phyloP scores from a whole-genome alignment of 2,888 invertebrate species.

The Dasysyrphus tricinctus region DNA sequence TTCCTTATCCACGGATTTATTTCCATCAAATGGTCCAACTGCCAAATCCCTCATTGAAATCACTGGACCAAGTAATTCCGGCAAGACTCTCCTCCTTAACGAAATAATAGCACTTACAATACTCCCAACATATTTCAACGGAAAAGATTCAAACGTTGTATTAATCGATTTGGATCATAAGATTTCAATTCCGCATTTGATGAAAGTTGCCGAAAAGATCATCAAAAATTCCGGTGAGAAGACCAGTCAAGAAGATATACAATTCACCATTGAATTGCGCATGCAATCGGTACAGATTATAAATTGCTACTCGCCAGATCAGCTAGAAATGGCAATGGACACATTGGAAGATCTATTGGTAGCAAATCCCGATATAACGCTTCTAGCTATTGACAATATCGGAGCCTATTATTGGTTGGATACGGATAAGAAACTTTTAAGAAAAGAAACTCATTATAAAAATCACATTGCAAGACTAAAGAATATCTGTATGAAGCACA shows the following conservation, averaged over 20 bases:
- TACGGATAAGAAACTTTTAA: slow-evolving; percentile 70
- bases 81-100: slow-evolving; percentile 84
- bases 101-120: slow-evolving; percentile 84
- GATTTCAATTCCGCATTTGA: slow-evolving; percentile 81
- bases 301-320: slow-evolving; percentile 77
- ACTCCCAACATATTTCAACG: slow-evolving; percentile 82
- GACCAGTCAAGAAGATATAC: slow-evolving; percentile 59
- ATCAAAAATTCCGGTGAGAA: slow-evolving; percentile 76
- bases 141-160: slow-evolving; percentile 83
- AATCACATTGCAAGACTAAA: slow-evolving; percentile 75
- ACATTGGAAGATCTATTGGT: slow-evolving; percentile 82
- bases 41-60: slow-evolving; percentile 84
- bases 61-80: slow-evolving; percentile 83
- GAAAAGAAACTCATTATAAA: slow-evolving; percentile 77
- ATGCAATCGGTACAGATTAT: slow-evolving; percentile 76
- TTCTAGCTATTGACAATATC: slow-evolving; percentile 84
- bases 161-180: slow-evolving; percentile 85
- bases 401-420: slow-evolving; percentile 84
- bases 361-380: slow-evolving; percentile 81
- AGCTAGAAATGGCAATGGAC: slow-evolving; percentile 77
- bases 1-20: slow-evolving; percentile 40
- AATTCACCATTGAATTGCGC: slow-evolving; percentile 70
- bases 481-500: slow-evolving; percentile 76
- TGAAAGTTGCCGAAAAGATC: slow-evolving; percentile 80
- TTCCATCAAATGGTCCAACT: slow-evolving; percentile 80